phyloP scores from a whole-genome alignment of 2,888 invertebrate species.

The Andrena flavipes region DNA sequence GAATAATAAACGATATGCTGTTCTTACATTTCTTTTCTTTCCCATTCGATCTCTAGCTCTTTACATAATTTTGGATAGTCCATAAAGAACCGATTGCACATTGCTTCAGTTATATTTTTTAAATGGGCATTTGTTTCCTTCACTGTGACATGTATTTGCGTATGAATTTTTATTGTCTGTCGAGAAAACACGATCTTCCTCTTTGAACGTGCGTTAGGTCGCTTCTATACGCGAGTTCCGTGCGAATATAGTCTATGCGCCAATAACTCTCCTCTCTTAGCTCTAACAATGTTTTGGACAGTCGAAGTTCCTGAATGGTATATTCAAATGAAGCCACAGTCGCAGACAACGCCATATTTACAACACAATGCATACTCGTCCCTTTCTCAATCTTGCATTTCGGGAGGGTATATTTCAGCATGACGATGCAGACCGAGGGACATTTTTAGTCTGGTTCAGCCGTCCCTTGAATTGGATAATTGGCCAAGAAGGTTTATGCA shows the following conservation, averaged over 20 bases:
- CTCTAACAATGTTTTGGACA: slow-evolving; percentile 56
- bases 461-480: slow-evolving; percentile 26
- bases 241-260: slow-evolving; percentile 31
- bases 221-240: not conserved
- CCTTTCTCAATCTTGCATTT: slow-evolving; percentile 53
- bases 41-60: too few species aligned
- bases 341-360: slow-evolving; percentile 60
- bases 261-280: slow-evolving; percentile 57
- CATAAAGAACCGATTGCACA: not conserved
- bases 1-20: too few species aligned
- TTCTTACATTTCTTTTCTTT: too few species aligned
- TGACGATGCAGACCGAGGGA: not conserved
- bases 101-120: not conserved
- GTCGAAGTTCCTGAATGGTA: slow-evolving; percentile 64
- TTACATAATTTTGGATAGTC: too few species aligned
- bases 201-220: slow-evolving; percentile 1
- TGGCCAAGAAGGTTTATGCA: slow-evolving; percentile 16
- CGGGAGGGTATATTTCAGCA: slow-evolving; percentile 9
- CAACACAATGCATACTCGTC: slow-evolving; percentile 58
- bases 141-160: not conserved
- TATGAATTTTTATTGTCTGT: slow-evolving; percentile 27
- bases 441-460: slow-evolving; percentile 10
- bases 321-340: slow-evolving; percentile 65
- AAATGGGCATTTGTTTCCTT: not conserved
- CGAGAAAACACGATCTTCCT: not conserved